Evolutionary conservation across 2,113 vertebrate species (phyloP).

Genomic region (Actenoides hombroni): DNA sequence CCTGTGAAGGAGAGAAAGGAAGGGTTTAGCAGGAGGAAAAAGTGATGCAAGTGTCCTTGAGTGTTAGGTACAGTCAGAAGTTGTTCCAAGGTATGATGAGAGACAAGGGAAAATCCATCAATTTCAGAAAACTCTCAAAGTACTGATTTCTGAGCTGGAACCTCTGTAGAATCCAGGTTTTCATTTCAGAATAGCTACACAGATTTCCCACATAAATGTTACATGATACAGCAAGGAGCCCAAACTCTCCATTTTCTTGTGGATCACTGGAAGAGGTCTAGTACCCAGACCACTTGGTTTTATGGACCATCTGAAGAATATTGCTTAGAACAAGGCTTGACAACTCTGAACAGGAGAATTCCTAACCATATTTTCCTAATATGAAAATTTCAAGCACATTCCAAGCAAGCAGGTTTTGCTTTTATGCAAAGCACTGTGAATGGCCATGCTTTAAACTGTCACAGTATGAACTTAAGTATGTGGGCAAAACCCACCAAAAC

Average conservation of each 20-base stretch:
- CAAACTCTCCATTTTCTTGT: not conserved
- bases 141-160: not conserved
- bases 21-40: not conserved
- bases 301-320: not conserved
- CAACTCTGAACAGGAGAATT: not conserved
- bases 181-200: not conserved
- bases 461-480: not conserved
- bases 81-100: not conserved
- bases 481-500: not conserved
- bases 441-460: not conserved
- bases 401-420: not conserved
- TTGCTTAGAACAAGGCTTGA: not conserved
- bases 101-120: not conserved
- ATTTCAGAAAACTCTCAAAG: not conserved
- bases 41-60: not conserved
- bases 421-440: not conserved
- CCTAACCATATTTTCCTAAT: not conserved
- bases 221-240: not conserved
- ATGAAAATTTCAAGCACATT: not conserved
- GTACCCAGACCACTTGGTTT: not conserved
- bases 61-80: not conserved
- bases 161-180: not conserved
- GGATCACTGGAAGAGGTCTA: not conserved
- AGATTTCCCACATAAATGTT: not conserved
- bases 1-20: not conserved